These are phyloP conservation scores for Brachycybe producta DNA, from an alignment of 2,888 invertebrate species.

Conservation along the genomic window DNA sequence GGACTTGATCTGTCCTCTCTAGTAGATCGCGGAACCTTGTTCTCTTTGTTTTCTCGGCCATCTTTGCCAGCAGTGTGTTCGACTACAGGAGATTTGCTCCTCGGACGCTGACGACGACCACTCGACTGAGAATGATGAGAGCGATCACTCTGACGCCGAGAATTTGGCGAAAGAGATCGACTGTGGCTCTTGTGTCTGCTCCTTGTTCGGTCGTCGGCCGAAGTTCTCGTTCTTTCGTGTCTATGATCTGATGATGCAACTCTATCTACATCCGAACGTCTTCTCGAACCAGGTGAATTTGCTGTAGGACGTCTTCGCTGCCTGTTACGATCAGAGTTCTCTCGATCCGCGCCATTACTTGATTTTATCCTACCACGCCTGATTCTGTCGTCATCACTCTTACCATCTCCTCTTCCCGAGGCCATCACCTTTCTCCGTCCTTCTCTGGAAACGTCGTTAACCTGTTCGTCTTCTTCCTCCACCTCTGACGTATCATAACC, in stretches of 20 bases:
- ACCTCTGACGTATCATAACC: slow-evolving; percentile 19
- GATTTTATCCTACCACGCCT: background rate
- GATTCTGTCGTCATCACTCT: background rate
- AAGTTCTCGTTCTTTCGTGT: too few relatives aligned
- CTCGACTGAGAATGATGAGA: background rate
- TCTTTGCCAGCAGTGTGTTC: slow-evolving; percentile 15
- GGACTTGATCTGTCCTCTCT: slow-evolving; percentile 13
- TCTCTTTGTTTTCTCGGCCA: slow-evolving; percentile 19
- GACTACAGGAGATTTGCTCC: background rate
- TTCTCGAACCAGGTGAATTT: background rate
- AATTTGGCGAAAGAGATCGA: too few relatives aligned
- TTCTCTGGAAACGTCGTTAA: background rate
- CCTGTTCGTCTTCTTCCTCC: slow-evolving; percentile 4
- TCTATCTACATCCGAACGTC: background rate
- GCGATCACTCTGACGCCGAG: too few relatives aligned
- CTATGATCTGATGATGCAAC: background rate
- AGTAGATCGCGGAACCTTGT: slow-evolving; percentile 12
- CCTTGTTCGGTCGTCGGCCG: too few relatives aligned
- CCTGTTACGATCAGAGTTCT: background rate
- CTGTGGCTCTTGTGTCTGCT: background rate
- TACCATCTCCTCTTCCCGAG: background rate
- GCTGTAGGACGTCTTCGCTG: background rate
- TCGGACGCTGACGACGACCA: background rate
- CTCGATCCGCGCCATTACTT: background rate
- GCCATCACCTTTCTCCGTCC: background rate